Conservation (phyloP, 92 coral and sea anemone species). For the Isaurus tuberculatus region DNA sequence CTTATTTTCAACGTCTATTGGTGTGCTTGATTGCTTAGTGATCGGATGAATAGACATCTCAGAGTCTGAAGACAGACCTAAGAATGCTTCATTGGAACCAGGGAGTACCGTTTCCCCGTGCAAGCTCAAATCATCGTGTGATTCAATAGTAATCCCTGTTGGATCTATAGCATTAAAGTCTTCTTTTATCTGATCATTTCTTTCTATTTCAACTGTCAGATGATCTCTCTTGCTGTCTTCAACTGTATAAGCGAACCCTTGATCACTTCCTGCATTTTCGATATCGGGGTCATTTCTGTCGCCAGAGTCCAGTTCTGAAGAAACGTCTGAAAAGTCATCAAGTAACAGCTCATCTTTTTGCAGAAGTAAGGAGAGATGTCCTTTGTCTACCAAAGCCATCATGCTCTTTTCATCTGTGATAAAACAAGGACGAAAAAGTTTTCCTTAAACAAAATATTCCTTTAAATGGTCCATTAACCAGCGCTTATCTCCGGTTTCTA, state of each 20-base stretch:
- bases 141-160: neutral
- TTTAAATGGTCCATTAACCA: no score
- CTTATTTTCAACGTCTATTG: constrained; percentile 2
- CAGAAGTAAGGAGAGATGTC: neutral
- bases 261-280: neutral
- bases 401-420: constrained; percentile 2
- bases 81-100: neutral
- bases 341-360: neutral
- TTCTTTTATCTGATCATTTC: neutral
- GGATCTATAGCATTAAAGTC: neutral
- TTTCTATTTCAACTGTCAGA: neutral
- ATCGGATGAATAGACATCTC: neutral
- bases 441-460: no score
- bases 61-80: neutral
- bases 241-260: neutral
- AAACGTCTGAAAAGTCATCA: constrained; percentile 68
- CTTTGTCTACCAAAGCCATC: neutral
- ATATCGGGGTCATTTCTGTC: constrained; percentile 60
- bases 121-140: neutral
- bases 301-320: constrained; percentile 80
- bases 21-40: constrained; percentile 3
- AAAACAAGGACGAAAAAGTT: no score
- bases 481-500: no score
- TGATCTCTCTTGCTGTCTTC: neutral
- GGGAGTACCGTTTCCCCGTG: neutral